Base-by-base conservation (phyloP, 2,888 invertebrate genomes). In the Drosophila silvestris region DNA sequence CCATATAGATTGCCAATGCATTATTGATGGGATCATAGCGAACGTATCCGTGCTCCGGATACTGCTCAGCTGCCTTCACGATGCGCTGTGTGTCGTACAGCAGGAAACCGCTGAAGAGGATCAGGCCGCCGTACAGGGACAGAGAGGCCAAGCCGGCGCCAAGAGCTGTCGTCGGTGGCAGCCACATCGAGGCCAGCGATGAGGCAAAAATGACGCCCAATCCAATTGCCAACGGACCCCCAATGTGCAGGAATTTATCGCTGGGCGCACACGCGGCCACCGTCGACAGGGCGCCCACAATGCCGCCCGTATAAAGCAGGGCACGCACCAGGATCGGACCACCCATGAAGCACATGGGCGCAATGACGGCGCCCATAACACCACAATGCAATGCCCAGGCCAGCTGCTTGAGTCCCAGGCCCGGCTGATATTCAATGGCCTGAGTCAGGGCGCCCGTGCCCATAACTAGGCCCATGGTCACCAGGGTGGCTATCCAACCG, bases 11-110 rank as follows among this genome's bases (percentile, higher is more conserved):
- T 3, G 97, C 96, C 90, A 99, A 95, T 6, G 98, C 97, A 65
- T 98, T 98, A 95, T 99, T 98, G 80, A 99, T 96, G 1, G 99
- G 99, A 94, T 99, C 99, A 92, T 95, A 99, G 3, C 96, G 96
- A 72, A 93, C 92, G 70, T 95, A 95, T 82, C 95, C 95, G 9
- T 82, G 30, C 50, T 94, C 86, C 1, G 99, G 98, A 91, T 98
- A 95, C 33, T 94, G 94, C 93, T 99, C 98, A 0, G 99, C 99
- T 74, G 95, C 95, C 74, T 96, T 96, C 56, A 99, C 95, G 82
- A 99, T 97, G 83, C 96, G 95, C 93, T 99, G 99, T 0, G 99
- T 99, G 93, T 99, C 99, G 91, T 99, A 98, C 2, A 99, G 94
- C 51, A 99, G 94, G 92, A 99, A 98, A 69, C 96, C 97, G 65